Base-by-base conservation (phyloP, 1,140 invertebrate genomes). In the Goniozus legneri region DNA sequence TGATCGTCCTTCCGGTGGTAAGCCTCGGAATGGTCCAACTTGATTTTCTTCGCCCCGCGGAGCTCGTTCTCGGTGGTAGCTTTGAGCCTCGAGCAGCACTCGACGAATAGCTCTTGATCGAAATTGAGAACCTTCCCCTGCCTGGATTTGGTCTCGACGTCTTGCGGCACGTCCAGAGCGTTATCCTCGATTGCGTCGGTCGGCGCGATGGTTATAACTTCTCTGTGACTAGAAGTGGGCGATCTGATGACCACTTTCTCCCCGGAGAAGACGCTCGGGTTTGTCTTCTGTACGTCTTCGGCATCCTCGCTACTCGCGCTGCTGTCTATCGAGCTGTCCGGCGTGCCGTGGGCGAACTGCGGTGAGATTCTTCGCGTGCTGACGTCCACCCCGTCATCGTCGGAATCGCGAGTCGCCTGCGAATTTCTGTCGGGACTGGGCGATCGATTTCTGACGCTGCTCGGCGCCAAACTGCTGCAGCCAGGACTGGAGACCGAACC, bases 181-280 rank as follows among this genome's bases (percentile, higher is more conserved):
- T 75, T 76, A 21, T 76, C 72, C 30, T 76, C 71, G 7, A 74
- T 59, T 0, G 71, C 72, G 22, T 75, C 73, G 0, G 70, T 74
- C 0, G 72, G 69, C 0, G 62, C 65, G n/a, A 71, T 73, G 0
- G 69, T 75, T 1, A 73, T 62, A 2, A 74, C 56, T 19, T 71
- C 67, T 37, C 47, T 47, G 13, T 64, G 62, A 3, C 41, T 62
- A 2, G 53, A 60, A 0, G 56, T 44, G 0, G 65, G 64, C 2
- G 73, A 75, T 13, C 65, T 62, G 20, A 73, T 66, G 1, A 69
- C 50, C 1, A 73, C 50, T 21, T 73, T 73, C 13, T 65, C 64
- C 0, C 57, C 50, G 0, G 62, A 65, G 41, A 71, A 73, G 33
- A 65, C 63, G 13, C 42, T 65, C 1, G 47, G 43, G 1, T 47